These are phyloP conservation scores for Physocephala rufipes DNA, from an alignment of 2,888 invertebrate species.

Conservation along the genomic window DNA sequence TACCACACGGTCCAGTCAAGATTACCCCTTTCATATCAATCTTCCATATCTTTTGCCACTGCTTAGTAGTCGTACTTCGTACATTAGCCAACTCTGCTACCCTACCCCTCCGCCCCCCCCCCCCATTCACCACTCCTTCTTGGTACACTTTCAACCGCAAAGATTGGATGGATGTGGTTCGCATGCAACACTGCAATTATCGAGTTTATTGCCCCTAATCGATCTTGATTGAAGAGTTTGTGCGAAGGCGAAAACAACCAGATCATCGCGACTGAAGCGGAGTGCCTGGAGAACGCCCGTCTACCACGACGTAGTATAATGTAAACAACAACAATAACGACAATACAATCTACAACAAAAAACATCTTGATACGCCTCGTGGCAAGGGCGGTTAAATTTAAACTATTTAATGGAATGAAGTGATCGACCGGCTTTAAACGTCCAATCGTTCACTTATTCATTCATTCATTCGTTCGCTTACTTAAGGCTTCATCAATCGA, in stretches of 20 bases:
- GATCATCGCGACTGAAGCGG: background rate
- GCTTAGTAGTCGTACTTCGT: background rate
- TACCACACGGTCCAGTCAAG: constrained; percentile 4
- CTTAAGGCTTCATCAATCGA: constrained; percentile 8
- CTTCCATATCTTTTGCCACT: background rate
- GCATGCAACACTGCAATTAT: constrained; percentile 42
- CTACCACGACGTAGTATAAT: no score
- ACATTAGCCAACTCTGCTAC: no score
- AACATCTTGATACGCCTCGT: background rate
- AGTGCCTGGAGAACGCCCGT: no score
- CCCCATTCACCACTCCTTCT: no score
- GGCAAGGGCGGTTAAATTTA: constrained; percentile 1
- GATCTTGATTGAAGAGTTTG: constrained; percentile 42
- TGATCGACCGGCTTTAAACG: constrained; percentile 24
- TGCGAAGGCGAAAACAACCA: constrained; percentile 32
- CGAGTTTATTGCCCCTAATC: constrained; percentile 44
- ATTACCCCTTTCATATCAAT: constrained; percentile 14
- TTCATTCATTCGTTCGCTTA: constrained; percentile 1
- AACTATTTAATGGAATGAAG: constrained; percentile 8
- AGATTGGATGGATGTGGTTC: constrained; percentile 30
- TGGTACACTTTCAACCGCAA: constrained; percentile 1
- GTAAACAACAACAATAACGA: constrained; percentile 3
- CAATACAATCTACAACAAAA: background rate
- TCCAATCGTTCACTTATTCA: background rate
- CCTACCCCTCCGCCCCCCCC: no score